phyloP scores from a whole-genome alignment of 2,113 vertebrate genomes.

The Heliornis fulica region DNA sequence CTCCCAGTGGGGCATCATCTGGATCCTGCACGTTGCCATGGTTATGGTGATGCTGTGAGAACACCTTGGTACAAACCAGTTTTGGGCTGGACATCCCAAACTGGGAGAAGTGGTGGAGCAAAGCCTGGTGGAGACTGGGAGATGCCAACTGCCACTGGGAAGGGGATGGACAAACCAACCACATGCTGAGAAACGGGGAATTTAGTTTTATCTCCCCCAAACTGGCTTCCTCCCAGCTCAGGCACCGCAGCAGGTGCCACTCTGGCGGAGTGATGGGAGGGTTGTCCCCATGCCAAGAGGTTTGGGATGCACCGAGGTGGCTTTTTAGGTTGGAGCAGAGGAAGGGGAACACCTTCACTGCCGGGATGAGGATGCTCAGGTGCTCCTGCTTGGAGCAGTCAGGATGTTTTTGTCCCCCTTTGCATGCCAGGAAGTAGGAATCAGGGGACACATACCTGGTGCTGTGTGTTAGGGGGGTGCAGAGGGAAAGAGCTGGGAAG shows the following conservation, averaged over 20 bases:
- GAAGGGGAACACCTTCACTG: not conserved
- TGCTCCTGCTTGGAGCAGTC: fast-evolving
- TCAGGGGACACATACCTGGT: fast-evolving
- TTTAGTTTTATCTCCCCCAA: not conserved
- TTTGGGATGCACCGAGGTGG: not conserved
- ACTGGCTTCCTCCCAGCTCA: conserved; percentile 5
- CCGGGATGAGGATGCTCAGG: not conserved
- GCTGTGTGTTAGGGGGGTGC: not conserved
- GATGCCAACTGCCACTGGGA: not conserved
- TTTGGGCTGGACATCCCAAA: not conserved
- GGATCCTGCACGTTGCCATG: fast-evolving
- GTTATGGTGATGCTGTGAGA: not conserved
- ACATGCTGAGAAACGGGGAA: not conserved
- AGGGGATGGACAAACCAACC: not conserved
- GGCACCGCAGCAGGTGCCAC: not conserved
- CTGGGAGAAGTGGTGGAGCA: not conserved
- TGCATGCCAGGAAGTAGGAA: not conserved
- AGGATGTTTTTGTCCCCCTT: fast-evolving
- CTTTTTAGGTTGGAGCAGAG: not conserved
- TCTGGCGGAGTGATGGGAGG: not conserved
- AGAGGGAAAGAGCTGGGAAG: not conserved
- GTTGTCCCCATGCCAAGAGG: not conserved
- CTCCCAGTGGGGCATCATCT: not conserved
- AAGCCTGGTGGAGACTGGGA: not conserved
- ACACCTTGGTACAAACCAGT: fast-evolving